Base-by-base conservation (phyloP, 2,113 vertebrate genomes). In the Psettodes erumei region DNA sequence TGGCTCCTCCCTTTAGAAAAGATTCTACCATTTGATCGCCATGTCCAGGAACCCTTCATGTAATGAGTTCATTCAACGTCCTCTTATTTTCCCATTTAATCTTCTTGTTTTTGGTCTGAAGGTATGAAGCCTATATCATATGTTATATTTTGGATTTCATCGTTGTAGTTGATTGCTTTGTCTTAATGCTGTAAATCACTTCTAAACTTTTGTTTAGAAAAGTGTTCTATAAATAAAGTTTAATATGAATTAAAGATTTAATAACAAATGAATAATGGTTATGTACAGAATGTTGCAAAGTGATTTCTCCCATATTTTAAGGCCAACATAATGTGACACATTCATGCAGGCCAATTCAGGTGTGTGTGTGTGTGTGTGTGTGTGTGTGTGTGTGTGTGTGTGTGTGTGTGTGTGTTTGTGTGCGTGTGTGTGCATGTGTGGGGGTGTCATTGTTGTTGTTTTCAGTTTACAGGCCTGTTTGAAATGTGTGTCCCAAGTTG, bases 401-500 rank as follows among this genome's bases (percentile, higher is more conserved):
- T 45, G 15, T 40, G 54, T 23, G 27, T 63, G 27, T 43, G 71
- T 38, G 75, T 23, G 51, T 59, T 16, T 43, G 48, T 45, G 37
- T 33, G 23, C 40, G 23, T 45, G 16, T 50, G 55, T 32, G 37
- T 7, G 9, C 6, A 10, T 15, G 13, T 42, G 1, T 8, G 28
- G 45, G 15, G 35, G 18, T n/a, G 50, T 25, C 37, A 11, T 37
- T 70, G 68, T 69, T 88, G 69, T 82, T 83, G 76, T 84, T 84
- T 89, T 75, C 80, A 59, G 38, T 75, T 76, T 75, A 38, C 54
- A 63, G 61, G n/a, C 62, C 59, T 35, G 64, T 71, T 75, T 83
- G 72, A 82, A 70, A 87, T 67, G 68, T 47, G 9, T 63, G 91
- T 88, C 90, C 75, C 74, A 47, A 71, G 79, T 64, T 82, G 78